Percentiles rank a stretch among this genome's conserved stretches.
Evolutionary conservation across 2,113 vertebrate species (phyloP).

Genomic region (Accipiter virgatus): DNA sequence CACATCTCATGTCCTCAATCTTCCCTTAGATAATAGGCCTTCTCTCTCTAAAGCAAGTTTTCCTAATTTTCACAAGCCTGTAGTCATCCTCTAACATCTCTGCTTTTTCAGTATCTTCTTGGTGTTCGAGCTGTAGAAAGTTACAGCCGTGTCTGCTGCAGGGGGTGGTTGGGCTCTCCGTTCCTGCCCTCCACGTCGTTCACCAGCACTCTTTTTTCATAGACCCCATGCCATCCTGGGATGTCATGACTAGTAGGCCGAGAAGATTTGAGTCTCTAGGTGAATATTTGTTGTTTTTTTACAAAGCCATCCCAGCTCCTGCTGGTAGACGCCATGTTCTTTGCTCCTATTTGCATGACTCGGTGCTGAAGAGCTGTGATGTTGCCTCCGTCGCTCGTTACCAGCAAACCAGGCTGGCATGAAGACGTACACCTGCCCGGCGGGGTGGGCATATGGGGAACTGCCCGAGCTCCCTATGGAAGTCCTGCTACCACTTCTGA

Average conservation of each 20-base stretch:
- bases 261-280: background rate
- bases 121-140: background rate
- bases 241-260: too few species aligned
- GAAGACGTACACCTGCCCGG: background rate
- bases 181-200: background rate
- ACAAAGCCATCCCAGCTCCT: background rate
- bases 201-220: background rate
- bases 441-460: accelerated
- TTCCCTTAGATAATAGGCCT: background rate
- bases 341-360: background rate
- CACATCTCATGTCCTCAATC: background rate
- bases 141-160: background rate
- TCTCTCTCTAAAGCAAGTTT: background rate
- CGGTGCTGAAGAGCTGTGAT: background rate
- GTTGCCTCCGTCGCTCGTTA: background rate
- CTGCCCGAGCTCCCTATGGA: background rate
- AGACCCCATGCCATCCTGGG: background rate
- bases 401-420: background rate
- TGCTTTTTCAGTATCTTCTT: background rate
- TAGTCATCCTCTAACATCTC: background rate
- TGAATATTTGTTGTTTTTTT: background rate
- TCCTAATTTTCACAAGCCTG: background rate
- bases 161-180: too few species aligned
- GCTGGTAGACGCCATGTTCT: background rate
- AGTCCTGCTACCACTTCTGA: background rate